Evolutionary conservation across 1,140 invertebrate genomes (phyloP), one percentile per base, ranked within the genome.

Genomic region (Drosophila santomea): DNA sequence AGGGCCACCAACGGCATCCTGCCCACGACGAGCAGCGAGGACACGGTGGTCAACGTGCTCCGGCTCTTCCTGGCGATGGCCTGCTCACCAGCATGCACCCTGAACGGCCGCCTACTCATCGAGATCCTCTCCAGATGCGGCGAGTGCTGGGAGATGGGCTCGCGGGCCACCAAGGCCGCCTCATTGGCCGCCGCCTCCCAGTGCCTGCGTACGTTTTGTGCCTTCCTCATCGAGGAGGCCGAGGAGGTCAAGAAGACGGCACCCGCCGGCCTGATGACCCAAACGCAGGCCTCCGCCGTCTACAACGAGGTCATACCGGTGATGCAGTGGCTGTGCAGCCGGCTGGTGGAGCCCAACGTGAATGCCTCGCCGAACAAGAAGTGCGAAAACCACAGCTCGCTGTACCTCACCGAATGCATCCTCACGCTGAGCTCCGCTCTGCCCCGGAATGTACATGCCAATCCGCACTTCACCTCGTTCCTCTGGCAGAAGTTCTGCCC

Each of bases 401-500:
- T 96, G 5, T 97, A 98, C 88, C 94, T 98, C 32, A 92, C 98
- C 55, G 97, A 98, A 90, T 98, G 97, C 85, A 93, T 98, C 14
- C 94, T 97, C 48, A 97, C 97, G 6, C 93, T 98, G 32, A 95
- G 98, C 63, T 96, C 95, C 6, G 97, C 97, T 45, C 92, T 98
- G 59, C 96, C 96, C 0, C 95, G 96, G 76, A 95, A 95, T 79
- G 96, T 97, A 3, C 96, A 96, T 82, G 95, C 95, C 4, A 97
- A 97, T 91, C 94, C 95, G 10, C 96, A 97, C 85, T 97, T 97
- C 75, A 97, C 96, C 10, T 96, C 96, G 3, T 97, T 97, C 78
- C 93, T 97, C 0, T 97, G 98, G 98, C 97, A 98, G 91, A 96
- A 97, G 79, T 96, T 98, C 77, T 98, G 97, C 86, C 97, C 98